Percentiles rank a stretch among this genome's conserved stretches.
phyloP scores from a whole-genome alignment of 2,888 invertebrate genomes.

The Melikaiella ostensackeni region DNA sequence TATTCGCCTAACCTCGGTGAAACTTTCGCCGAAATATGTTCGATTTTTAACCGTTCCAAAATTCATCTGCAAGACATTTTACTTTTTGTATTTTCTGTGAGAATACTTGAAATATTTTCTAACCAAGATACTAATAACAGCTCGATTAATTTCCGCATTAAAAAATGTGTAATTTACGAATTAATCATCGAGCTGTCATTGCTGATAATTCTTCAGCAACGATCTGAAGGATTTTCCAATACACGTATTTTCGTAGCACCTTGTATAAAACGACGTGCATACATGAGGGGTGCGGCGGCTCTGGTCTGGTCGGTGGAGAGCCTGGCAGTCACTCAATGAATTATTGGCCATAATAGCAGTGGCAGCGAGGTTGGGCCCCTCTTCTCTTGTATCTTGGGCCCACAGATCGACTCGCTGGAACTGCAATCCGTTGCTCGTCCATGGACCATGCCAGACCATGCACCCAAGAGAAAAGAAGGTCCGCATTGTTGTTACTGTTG shows the following conservation, averaged over 20 bases:
- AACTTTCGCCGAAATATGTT: too few relatives aligned
- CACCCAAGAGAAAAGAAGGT: slow-evolving; percentile 48
- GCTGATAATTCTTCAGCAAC: slow-evolving; percentile 1
- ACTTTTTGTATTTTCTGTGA: too few relatives aligned
- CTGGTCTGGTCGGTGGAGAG: slow-evolving; percentile 68
- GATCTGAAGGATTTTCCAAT: slow-evolving; percentile 40
- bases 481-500: slow-evolving; percentile 50
- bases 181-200: neutral
- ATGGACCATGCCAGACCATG: slow-evolving; percentile 42
- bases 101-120: too few relatives aligned
- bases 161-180: slow-evolving; percentile 2
- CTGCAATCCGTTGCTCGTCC: slow-evolving; percentile 52
- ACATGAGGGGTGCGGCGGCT: slow-evolving; percentile 63
- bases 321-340: slow-evolving; percentile 77
- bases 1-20: too few relatives aligned
- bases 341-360: slow-evolving; percentile 78
- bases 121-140: too few relatives aligned
- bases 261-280: slow-evolving; percentile 63
- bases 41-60: too few relatives aligned
- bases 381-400: slow-evolving; percentile 58
- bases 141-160: neutral
- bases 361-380: slow-evolving; percentile 69
- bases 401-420: slow-evolving; percentile 62
- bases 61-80: too few relatives aligned
- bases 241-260: slow-evolving; percentile 61